Conservation (phyloP, 2,888 invertebrate genomes). For the Tortricodes alternella region DNA sequence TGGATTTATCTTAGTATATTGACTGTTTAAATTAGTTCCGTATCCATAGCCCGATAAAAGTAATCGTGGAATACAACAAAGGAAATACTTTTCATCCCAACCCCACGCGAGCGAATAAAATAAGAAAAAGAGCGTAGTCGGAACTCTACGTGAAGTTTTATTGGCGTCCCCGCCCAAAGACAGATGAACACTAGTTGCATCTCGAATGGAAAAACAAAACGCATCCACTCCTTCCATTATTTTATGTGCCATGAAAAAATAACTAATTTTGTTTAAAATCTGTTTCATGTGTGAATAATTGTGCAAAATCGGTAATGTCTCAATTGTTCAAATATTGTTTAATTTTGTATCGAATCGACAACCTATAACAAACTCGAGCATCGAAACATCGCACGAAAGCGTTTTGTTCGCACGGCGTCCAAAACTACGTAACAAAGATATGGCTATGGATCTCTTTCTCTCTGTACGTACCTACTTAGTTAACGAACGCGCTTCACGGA, state of each 20-base stretch:
- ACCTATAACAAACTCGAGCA: neutral
- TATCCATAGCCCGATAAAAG: too few species aligned
- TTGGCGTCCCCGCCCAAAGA: constrained; percentile 28
- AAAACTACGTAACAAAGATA: constrained; percentile 34
- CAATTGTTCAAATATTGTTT: too few species aligned
- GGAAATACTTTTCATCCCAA: too few species aligned
- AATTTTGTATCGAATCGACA: neutral
- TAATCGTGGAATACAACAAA: too few species aligned
- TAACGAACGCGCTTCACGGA: constrained; percentile 54
- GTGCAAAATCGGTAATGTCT: too few species aligned
- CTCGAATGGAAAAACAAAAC: constrained; percentile 14
- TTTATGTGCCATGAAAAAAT: too few species aligned
- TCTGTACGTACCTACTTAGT: constrained; percentile 44
- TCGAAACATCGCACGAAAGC: constrained; percentile 3
- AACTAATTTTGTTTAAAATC: too few species aligned
- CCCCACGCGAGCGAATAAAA: too few species aligned
- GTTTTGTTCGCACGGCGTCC: constrained; percentile 24
- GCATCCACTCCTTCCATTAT: too few species aligned
- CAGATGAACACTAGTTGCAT: constrained; percentile 19
- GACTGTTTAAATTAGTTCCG: too few species aligned
- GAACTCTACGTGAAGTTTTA: constrained; percentile 4
- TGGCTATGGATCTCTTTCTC: constrained; percentile 65
- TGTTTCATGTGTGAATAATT: too few species aligned
- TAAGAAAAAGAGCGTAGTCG: constrained; percentile 15
- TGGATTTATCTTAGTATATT: too few species aligned